These are phyloP conservation scores for Synergus itoensis DNA, from an alignment of 2,888 invertebrate species.

Conservation along the genomic window DNA sequence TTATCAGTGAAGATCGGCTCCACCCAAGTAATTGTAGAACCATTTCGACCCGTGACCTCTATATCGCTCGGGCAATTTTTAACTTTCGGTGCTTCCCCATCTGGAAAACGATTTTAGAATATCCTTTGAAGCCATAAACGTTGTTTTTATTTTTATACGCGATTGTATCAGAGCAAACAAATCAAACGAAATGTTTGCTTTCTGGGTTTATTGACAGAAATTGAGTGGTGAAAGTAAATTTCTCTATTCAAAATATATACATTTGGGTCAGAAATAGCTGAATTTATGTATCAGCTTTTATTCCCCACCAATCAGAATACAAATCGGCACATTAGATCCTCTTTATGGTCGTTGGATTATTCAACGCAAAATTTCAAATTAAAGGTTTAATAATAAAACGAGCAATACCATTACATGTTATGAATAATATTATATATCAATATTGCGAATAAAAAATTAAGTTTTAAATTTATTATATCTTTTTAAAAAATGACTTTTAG, in stretches of 20 bases:
- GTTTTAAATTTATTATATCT: too few species aligned
- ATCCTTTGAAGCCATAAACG: neutral
- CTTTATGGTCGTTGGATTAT: neutral
- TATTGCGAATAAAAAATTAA: neutral
- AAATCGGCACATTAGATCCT: neutral
- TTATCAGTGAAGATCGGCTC: constrained; percentile 79
- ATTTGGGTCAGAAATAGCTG: neutral
- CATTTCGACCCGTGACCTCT: constrained; percentile 71
- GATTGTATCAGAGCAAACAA: neutral
- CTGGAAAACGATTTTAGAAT: constrained; percentile 65
- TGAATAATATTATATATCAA: neutral
- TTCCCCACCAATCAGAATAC: neutral
- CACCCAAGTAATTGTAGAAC: constrained; percentile 76
- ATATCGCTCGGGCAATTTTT: constrained; percentile 78
- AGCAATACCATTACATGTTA: too few species aligned
- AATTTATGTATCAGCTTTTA: constrained; percentile 4
- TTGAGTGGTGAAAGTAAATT: neutral
- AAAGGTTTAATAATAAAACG: neutral
- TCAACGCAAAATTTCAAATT: neutral
- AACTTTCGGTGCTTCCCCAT: constrained; percentile 78
- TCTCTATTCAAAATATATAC: neutral
- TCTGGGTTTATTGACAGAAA: neutral
- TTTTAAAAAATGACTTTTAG: too few species aligned
- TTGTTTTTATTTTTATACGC: neutral
- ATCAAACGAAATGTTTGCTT: neutral